Conservation (phyloP, 2,888 invertebrate species). For the Acrobeloides nanus region DNA sequence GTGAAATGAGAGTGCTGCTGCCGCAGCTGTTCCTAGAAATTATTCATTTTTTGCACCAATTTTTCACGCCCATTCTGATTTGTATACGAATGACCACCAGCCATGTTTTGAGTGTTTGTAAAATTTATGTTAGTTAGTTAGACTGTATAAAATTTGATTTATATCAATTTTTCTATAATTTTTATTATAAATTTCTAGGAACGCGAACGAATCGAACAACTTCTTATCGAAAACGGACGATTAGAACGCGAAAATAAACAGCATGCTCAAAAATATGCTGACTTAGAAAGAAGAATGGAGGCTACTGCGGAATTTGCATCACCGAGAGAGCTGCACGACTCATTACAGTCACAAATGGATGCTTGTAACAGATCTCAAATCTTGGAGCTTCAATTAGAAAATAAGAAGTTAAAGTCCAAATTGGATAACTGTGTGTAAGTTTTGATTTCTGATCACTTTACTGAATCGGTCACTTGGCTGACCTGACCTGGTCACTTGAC, state of each 20-base stretch:
- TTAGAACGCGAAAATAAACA: constrained; percentile 68
- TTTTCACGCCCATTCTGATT: too few relatives aligned
- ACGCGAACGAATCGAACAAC: constrained; percentile 72
- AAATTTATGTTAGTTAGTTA: neutral
- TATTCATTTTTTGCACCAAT: too few relatives aligned
- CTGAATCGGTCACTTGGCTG: neutral
- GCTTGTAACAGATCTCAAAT: constrained; percentile 21
- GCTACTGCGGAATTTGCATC: constrained; percentile 14
- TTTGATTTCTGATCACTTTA: neutral
- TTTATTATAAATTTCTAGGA: constrained; percentile 57
- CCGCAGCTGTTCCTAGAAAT: too few relatives aligned
- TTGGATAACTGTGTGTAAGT: constrained; percentile 12
- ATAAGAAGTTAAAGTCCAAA: constrained; percentile 19
- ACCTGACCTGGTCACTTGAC: neutral
- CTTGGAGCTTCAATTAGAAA: constrained; percentile 62
- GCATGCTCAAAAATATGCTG: constrained; percentile 24
- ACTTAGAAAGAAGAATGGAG: constrained; percentile 28
- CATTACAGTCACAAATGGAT: constrained; percentile 21
- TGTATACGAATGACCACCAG: too few relatives aligned
- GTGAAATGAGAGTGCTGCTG: too few relatives aligned
- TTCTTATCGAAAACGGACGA: constrained; percentile 82
- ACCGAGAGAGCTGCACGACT: constrained; percentile 11
- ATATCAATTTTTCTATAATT: too few relatives aligned
- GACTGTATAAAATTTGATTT: neutral
- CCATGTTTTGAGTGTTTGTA: too few relatives aligned